Conservation (phyloP, 2,888 invertebrate genomes). For the Rhogogaster chlorosoma region DNA sequence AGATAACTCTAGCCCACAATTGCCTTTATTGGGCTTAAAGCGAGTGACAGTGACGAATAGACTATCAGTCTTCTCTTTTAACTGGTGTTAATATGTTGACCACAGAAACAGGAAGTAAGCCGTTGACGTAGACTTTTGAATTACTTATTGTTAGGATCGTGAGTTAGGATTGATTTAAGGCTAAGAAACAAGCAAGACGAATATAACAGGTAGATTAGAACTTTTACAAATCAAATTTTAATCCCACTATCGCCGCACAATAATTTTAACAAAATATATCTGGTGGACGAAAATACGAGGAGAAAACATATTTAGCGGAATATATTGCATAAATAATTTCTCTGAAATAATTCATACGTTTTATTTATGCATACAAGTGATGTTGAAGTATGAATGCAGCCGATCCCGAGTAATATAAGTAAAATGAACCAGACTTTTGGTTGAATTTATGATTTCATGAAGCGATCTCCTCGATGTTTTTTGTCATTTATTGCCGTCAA, state of each 20-base stretch:
- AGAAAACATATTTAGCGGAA: background rate
- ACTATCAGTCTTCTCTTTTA: conserved; percentile 26
- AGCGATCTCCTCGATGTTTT: background rate
- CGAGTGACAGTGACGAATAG: conserved; percentile 44
- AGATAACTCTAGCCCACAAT: background rate
- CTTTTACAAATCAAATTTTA: background rate
- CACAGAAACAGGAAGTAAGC: conserved; percentile 30
- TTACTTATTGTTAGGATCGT: background rate
- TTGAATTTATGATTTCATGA: background rate
- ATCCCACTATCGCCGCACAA: background rate
- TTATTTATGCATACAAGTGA: background rate
- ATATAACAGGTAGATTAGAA: background rate
- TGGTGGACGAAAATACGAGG: background rate
- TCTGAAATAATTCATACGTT: background rate
- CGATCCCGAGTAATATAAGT: background rate
- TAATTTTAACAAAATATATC: background rate
- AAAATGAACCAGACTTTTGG: background rate
- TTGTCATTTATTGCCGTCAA: background rate
- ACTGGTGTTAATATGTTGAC: conserved; percentile 30
- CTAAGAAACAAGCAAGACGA: background rate
- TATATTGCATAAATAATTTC: background rate
- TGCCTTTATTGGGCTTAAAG: conserved; percentile 26
- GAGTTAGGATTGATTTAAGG: background rate
- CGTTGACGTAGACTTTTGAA: conserved; percentile 17
- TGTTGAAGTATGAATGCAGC: background rate